Conservation (phyloP, 2,888 invertebrate genomes). For the Troides helena region DNA sequence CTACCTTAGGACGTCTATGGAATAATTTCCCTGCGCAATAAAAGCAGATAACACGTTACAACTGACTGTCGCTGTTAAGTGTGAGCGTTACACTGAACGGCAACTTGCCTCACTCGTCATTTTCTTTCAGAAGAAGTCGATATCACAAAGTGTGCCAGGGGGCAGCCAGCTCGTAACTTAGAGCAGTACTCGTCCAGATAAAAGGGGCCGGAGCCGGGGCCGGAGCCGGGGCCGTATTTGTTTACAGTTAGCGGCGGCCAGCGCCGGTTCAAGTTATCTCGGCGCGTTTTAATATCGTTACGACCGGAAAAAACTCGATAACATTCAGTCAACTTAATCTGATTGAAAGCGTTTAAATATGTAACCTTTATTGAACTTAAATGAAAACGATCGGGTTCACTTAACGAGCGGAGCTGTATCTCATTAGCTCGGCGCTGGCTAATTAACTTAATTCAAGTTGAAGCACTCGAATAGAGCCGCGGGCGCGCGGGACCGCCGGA, state of each 20-base stretch:
- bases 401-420: not conserved
- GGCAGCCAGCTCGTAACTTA: not conserved
- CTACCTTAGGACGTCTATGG: too few relatives aligned
- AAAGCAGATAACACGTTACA: too few relatives aligned
- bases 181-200: not conserved
- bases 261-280: not conserved
- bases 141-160: not conserved
- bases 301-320: not conserved
- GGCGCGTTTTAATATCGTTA: not conserved
- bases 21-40: too few relatives aligned
- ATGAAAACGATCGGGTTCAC: not conserved
- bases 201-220: not conserved
- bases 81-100: too few relatives aligned
- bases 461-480: not conserved
- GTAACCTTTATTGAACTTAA: slow-evolving; percentile 1
- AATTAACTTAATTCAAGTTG: slow-evolving; percentile 1
- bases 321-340: slow-evolving; percentile 3
- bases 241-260: not conserved
- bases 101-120: too few relatives aligned
- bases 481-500: too few relatives aligned
- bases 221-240: slow-evolving; percentile 1
- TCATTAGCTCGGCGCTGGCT: not conserved
- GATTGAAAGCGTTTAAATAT: not conserved
- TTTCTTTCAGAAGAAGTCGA: not conserved
- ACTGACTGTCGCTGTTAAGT: too few relatives aligned